A percentile compares a stretch with the other conserved stretches of the same genome.
Conservation (phyloP, 2,797 vertebrate genomes). For the Ciconia nigra region DNA sequence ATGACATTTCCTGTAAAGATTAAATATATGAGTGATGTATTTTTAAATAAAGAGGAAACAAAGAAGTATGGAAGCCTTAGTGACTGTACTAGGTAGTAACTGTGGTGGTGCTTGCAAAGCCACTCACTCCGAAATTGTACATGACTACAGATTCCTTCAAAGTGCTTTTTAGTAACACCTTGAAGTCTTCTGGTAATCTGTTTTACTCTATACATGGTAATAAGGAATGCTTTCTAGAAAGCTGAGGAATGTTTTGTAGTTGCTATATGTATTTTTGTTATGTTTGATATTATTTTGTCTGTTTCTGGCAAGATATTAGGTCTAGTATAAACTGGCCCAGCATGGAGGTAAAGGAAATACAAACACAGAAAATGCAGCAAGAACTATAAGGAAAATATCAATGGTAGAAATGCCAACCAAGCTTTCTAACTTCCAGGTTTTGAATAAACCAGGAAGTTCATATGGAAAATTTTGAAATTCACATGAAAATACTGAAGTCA, state of each 20-base stretch:
- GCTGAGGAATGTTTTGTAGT: background rate
- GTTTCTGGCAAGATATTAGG: background rate
- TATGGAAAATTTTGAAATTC: background rate
- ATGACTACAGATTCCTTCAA: background rate
- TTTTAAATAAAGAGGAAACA: background rate
- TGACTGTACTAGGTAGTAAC: background rate
- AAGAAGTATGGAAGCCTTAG: background rate
- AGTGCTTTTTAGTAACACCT: background rate
- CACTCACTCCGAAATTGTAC: background rate
- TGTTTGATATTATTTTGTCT: background rate
- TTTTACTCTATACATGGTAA: background rate
- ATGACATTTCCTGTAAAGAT: background rate
- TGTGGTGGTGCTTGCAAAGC: background rate
- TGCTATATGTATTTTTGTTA: background rate
- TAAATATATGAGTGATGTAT: background rate
- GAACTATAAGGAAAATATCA: background rate
- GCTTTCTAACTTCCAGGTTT: background rate
- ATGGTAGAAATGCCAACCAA: background rate
- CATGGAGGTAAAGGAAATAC: background rate
- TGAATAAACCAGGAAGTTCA: background rate
- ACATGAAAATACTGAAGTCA: background rate
- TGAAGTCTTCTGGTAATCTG: background rate
- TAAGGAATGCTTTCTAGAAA: background rate
- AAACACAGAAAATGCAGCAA: background rate
- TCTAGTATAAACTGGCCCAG: background rate